Evolutionary conservation across 1,140 invertebrate species (phyloP).

Genomic region (Calliphora vicina): DNA sequence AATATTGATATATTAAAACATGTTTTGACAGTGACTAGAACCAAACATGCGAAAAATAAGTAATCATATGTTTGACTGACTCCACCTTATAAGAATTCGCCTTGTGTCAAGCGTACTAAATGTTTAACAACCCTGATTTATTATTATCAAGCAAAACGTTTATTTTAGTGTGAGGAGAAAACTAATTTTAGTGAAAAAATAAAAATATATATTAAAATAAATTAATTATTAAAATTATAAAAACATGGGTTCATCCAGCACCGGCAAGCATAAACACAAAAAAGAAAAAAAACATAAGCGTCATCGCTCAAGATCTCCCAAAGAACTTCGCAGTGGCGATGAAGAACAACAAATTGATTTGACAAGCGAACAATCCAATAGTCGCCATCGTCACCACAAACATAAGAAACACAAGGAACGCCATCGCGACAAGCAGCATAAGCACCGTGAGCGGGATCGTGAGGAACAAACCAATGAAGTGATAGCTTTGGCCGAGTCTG

Average conservation of each 20-base stretch:
- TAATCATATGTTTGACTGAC: too few relatives aligned
- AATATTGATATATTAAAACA: too few relatives aligned
- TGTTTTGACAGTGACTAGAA: too few relatives aligned
- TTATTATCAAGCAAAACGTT: not conserved
- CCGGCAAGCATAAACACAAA: slow-evolving; percentile 61
- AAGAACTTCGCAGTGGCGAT: not conserved
- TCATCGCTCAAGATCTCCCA: not conserved
- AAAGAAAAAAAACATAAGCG: slow-evolving; percentile 57
- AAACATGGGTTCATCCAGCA: slow-evolving; percentile 57
- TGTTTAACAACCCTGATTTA: not conserved
- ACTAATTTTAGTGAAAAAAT: not conserved
- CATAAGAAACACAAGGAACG: slow-evolving; percentile 41
- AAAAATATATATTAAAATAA: not conserved
- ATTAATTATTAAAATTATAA: not conserved
- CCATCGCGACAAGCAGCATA: slow-evolving; percentile 34
- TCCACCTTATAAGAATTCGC: too few relatives aligned
- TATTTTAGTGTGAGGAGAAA: not conserved
- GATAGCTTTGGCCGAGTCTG: slow-evolving; percentile 57
- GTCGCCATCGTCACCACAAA: slow-evolving; percentile 37
- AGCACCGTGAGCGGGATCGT: not conserved
- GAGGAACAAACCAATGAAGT: slow-evolving; percentile 18
- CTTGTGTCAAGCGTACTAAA: too few relatives aligned
- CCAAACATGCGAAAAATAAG: too few relatives aligned
- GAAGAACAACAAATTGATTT: slow-evolving; percentile 7
- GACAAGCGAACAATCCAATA: not conserved